Percentiles rank a stretch among this genome's conserved stretches.
phyloP scores from a whole-genome alignment of 2,888 invertebrate species.

The Eudemis profundana region DNA sequence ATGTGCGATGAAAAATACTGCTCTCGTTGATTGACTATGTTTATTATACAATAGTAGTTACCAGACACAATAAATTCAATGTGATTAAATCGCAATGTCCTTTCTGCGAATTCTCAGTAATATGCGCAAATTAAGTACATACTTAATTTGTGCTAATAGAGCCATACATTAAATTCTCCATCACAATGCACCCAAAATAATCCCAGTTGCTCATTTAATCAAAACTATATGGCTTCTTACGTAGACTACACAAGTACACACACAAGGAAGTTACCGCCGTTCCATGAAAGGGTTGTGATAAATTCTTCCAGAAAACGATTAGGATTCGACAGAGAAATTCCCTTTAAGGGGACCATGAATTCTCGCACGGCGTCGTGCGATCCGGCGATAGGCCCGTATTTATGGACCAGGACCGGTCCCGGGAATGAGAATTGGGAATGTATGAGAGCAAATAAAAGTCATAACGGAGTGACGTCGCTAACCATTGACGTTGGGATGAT shows the following conservation, averaged over 20 bases:
- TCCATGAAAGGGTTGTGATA: slow-evolving; percentile 69
- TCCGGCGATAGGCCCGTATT: slow-evolving; percentile 70
- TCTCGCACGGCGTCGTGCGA: slow-evolving; percentile 71
- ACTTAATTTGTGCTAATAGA: no score
- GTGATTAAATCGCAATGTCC: no score
- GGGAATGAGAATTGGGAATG: slow-evolving; percentile 58
- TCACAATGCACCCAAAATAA: not conserved
- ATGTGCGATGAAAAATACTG: no score
- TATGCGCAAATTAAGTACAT: no score
- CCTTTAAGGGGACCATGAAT: slow-evolving; percentile 73
- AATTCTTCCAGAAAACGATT: slow-evolving; percentile 76
- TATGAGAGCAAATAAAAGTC: slow-evolving; percentile 74
- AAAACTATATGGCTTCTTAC: slow-evolving; percentile 35
- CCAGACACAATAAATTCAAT: no score
- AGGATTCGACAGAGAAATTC: slow-evolving; percentile 75
- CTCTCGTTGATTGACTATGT: not conserved
- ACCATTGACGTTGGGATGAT: slow-evolving; percentile 51
- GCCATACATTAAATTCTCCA: not conserved
- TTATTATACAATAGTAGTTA: not conserved
- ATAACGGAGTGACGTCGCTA: slow-evolving; percentile 66
- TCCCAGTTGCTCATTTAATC: not conserved
- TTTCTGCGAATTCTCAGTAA: no score
- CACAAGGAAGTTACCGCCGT: slow-evolving; percentile 54
- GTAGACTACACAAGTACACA: slow-evolving; percentile 51
- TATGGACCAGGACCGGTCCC: slow-evolving; percentile 67